phyloP scores from a whole-genome alignment of 2,888 invertebrate genomes.

The Colostygia pectinataria region DNA sequence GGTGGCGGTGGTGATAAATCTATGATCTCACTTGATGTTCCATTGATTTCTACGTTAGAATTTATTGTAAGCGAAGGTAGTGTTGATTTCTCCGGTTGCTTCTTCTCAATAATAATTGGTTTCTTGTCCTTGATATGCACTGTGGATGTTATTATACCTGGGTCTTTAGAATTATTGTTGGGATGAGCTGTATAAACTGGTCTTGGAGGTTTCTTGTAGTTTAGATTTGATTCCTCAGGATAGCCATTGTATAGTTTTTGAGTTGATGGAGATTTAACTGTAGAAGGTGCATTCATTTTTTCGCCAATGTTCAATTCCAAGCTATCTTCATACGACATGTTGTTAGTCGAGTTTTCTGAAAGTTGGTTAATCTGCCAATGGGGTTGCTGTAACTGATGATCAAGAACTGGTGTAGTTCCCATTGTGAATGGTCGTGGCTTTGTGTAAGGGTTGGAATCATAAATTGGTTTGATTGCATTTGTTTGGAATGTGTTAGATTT shows the following conservation, averaged over 20 bases:
- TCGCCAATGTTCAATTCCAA: constrained; percentile 74
- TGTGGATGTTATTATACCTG: constrained; percentile 76
- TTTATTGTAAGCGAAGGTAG: constrained; percentile 61
- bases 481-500: constrained; percentile 59
- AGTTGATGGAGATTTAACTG: constrained; percentile 44
- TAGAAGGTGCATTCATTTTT: constrained; percentile 55
- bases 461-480: constrained; percentile 66
- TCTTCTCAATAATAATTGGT: constrained; percentile 67
- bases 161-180: constrained; percentile 56
- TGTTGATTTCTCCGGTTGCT: constrained; percentile 56
- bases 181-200: constrained; percentile 48
- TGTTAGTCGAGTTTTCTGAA: constrained; percentile 69
- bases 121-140: constrained; percentile 74
- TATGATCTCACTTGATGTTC: constrained; percentile 68
- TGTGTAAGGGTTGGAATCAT: constrained; percentile 52
- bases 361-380: constrained; percentile 79
- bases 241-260: constrained; percentile 42
- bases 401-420: constrained; percentile 58
- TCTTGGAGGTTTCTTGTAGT: constrained; percentile 52
- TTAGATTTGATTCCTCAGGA: constrained; percentile 41
- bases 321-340: constrained; percentile 69
- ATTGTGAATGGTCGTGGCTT: constrained; percentile 74
- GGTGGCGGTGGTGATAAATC: constrained; percentile 80
- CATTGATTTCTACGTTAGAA: constrained; percentile 53
- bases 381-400: constrained; percentile 75